phyloP scores from a whole-genome alignment of 2,797 vertebrate genomes.

The Limosa lapponica region DNA sequence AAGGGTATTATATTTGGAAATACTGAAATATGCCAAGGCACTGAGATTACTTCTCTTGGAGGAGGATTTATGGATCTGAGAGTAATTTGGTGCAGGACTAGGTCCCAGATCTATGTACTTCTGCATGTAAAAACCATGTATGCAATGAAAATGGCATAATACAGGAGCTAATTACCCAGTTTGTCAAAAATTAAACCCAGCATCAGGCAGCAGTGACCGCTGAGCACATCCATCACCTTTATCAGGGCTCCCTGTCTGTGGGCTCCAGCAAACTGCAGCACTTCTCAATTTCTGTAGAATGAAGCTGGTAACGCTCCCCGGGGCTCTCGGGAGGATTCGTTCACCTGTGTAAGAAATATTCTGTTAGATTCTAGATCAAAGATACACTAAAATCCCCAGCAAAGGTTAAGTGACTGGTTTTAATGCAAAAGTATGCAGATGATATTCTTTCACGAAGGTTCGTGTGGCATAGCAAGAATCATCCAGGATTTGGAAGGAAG shows the following conservation, averaged over 20 bases:
- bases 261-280: not conserved
- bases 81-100: not conserved
- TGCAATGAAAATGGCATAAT: not conserved
- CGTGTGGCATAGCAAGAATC: not conserved
- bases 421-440: not conserved
- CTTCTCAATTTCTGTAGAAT: not conserved
- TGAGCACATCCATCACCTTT: not conserved
- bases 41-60: not conserved
- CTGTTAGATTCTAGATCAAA: not conserved
- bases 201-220: not conserved
- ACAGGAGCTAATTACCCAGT: not conserved
- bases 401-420: not conserved
- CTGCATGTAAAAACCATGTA: not conserved
- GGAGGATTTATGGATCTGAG: not conserved
- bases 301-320: not conserved
- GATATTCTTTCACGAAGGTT: not conserved
- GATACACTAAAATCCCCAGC: not conserved
- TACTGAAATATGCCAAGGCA: not conserved
- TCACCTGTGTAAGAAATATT: not conserved
- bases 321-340: not conserved
- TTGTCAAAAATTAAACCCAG: not conserved
- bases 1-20: not conserved
- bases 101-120: not conserved
- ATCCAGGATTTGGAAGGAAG: not conserved
- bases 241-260: not conserved